Conservation (phyloP, 1,140 invertebrate genomes). For the Drosophila yakuba region DNA sequence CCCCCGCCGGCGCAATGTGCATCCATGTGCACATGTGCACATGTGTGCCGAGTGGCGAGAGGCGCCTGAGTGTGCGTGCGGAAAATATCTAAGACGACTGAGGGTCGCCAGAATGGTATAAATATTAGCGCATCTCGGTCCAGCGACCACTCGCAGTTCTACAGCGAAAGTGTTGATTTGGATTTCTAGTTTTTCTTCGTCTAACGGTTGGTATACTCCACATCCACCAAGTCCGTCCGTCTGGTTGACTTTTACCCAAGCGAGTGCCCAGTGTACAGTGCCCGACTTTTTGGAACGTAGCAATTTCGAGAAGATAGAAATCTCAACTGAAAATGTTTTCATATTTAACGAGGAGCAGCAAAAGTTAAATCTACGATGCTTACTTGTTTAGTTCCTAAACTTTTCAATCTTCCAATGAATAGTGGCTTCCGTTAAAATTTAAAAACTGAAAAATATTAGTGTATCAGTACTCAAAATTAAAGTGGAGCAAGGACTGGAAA, state of each 20-base stretch:
- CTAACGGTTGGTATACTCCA: constrained; percentile 71
- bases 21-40: constrained; percentile 74
- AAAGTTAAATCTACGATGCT: not conserved
- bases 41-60: constrained; percentile 20
- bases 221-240: constrained; percentile 8
- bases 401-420: too few relatives aligned
- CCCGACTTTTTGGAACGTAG: not conserved
- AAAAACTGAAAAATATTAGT: too few relatives aligned
- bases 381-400: too few relatives aligned
- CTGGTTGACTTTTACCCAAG: not conserved
- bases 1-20: constrained; percentile 70
- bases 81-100: constrained; percentile 66
- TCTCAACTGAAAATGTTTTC: not conserved
- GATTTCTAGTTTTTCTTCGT: constrained; percentile 66
- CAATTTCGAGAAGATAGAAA: not conserved
- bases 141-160: constrained; percentile 85
- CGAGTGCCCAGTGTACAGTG: constrained; percentile 17
- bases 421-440: too few relatives aligned
- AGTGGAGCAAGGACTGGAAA: too few relatives aligned
- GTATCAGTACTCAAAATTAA: too few relatives aligned
- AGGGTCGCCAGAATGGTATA: constrained; percentile 78
- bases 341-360: too few relatives aligned
- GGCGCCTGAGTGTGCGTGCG: constrained; percentile 45
- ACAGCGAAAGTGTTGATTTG: constrained; percentile 84
- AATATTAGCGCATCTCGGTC: constrained; percentile 83